Percentiles rank a stretch among this genome's conserved stretches.
These are phyloP conservation scores for Caenorhabditis sp. DNA, from an alignment of 2,888 invertebrate genomes.

Conservation along the genomic window DNA sequence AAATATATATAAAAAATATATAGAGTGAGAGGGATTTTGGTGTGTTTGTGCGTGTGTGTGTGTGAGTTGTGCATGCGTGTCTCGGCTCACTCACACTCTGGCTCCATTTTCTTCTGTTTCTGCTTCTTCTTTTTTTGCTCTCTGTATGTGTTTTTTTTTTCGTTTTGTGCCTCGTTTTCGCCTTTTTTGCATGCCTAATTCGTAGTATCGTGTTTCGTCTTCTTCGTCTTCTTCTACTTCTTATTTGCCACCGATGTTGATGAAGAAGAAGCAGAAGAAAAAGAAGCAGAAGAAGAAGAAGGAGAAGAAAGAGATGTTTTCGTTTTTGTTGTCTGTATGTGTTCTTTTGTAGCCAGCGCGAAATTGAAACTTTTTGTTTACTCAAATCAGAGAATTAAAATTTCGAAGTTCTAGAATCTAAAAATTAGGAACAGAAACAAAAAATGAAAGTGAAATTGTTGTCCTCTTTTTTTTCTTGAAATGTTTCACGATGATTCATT, in stretches of 20 bases:
- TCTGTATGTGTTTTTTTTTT: not conserved
- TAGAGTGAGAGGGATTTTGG: too few species aligned
- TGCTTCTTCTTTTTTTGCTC: not conserved
- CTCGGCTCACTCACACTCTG: not conserved
- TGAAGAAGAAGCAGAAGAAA: too few species aligned
- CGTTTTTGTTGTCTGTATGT: too few species aligned
- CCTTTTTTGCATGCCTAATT: conserved; percentile 6
- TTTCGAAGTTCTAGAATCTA: too few species aligned
- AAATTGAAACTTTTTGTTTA: not conserved
- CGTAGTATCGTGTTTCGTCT: conserved; percentile 37
- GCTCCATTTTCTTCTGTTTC: not conserved
- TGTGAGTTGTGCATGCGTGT: too few species aligned
- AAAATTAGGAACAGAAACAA: too few species aligned
- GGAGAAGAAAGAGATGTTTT: too few species aligned
- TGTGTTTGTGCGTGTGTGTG: too few species aligned
- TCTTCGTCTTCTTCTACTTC: conserved; percentile 17
- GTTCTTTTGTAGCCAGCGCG: not conserved
- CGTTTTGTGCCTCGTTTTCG: conserved; percentile 4
- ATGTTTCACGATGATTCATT: conserved; percentile 5
- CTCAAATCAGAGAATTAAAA: too few species aligned
- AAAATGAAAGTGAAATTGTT: too few species aligned
- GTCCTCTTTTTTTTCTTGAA: not conserved
- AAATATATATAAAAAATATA: too few species aligned
- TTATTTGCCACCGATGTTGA: conserved; percentile 8
- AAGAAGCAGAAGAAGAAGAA: too few species aligned